Evolutionary conservation across 2,888 invertebrate genomes (phyloP).

Genomic region (Spialia ferax): DNA sequence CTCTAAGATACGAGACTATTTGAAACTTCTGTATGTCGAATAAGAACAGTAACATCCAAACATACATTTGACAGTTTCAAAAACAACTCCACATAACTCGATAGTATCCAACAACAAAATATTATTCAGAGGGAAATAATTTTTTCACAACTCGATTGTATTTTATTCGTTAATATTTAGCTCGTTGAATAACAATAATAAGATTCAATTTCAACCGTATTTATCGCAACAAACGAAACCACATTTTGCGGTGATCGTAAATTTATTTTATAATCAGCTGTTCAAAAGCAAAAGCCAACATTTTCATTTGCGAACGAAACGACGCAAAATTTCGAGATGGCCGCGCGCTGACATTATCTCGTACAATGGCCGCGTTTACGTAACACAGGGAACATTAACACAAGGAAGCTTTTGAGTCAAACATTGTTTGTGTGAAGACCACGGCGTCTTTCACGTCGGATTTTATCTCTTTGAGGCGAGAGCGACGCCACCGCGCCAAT

Average conservation of each 20-base stretch:
- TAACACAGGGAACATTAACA: conserved; percentile 45
- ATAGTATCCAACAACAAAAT: not conserved
- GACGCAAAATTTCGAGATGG: conserved; percentile 14
- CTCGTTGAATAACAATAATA: conserved; percentile 23
- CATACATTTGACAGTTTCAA: not conserved
- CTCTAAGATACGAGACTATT: not conserved
- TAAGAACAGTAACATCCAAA: not conserved
- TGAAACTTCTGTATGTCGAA: not conserved
- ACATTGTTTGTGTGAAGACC: conserved; percentile 44
- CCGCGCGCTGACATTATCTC: conserved; percentile 28
- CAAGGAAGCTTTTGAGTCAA: conserved; percentile 45
- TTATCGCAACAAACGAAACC: conserved; percentile 23
- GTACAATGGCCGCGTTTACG: conserved; percentile 28
- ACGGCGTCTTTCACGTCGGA: conserved; percentile 30
- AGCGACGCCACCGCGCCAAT: conserved; percentile 47
- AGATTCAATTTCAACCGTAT: conserved; percentile 26
- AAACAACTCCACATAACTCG: not conserved
- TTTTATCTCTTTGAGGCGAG: conserved; percentile 35
- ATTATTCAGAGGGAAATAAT: conserved; percentile 2
- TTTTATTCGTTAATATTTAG: conserved; percentile 14
- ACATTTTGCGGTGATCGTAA: conserved; percentile 30
- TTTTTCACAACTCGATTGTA: conserved; percentile 4
- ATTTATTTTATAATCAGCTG: conserved; percentile 25
- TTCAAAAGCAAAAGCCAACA: conserved; percentile 16
- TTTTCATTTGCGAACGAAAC: conserved; percentile 19